phyloP scores from a whole-genome alignment of 2,888 invertebrate species.

The Lasioglossum lativentre region DNA sequence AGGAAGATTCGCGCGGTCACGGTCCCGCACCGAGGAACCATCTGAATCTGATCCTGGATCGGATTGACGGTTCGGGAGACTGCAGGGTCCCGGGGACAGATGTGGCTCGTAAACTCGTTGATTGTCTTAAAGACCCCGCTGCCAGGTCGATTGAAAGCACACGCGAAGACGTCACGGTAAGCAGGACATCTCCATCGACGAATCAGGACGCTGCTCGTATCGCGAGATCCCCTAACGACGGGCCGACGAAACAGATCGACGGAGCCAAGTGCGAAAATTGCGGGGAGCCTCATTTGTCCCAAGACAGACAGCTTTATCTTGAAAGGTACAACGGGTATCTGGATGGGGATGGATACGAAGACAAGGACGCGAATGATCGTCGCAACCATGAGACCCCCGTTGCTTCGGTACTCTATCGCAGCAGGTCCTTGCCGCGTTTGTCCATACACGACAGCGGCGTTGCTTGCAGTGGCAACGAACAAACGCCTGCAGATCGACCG shows the following conservation, averaged over 20 bases:
- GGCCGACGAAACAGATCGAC: not conserved
- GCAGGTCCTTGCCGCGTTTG: constrained; percentile 89
- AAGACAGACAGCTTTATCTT: constrained; percentile 40
- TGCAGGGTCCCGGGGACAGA: constrained; percentile 17
- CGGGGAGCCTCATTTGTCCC: constrained; percentile 32
- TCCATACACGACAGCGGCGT: constrained; percentile 87
- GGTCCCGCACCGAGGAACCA: constrained; percentile 4
- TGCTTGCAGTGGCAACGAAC: constrained; percentile 82
- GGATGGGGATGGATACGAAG: constrained; percentile 35
- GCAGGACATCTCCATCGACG: constrained; percentile 11
- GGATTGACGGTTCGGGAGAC: constrained; percentile 5
- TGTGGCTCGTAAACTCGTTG: constrained; percentile 55
- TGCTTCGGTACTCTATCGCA: constrained; percentile 86
- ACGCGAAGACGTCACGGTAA: constrained; percentile 9
- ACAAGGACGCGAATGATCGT: constrained; percentile 18
- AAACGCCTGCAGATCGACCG: constrained; percentile 86
- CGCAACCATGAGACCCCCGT: constrained; percentile 37
- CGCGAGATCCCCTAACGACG: constrained; percentile 32
- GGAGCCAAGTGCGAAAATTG: constrained; percentile 53
- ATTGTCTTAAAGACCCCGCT: constrained; percentile 37
- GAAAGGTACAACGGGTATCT: constrained; percentile 44
- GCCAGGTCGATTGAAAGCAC: constrained; percentile 32
- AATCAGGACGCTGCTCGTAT: constrained; percentile 22
- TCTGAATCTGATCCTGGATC: constrained; percentile 39
- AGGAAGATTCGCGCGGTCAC: constrained; percentile 13